phyloP scores from a whole-genome alignment of 2,797 vertebrate species.

The Gambusia yucatana region DNA sequence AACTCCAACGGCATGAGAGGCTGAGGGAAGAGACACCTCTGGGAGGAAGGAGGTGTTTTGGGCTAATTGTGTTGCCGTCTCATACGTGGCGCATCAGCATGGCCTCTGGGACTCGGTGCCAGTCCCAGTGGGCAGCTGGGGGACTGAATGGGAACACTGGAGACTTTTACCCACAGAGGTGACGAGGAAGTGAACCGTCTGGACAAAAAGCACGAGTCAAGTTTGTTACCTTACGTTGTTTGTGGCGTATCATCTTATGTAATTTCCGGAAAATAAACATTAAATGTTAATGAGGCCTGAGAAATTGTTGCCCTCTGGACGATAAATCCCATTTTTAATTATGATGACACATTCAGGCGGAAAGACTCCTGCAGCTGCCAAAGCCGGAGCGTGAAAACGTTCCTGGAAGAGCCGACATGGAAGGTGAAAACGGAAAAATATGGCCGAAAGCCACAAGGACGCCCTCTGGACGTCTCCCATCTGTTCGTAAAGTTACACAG shows the following conservation, averaged over 20 bases:
- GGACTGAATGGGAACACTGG: constrained; percentile 41
- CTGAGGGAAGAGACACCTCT: constrained; percentile 1
- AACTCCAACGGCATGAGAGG: constrained; percentile 56
- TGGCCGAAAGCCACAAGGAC: background rate
- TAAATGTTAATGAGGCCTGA: constrained; percentile 58
- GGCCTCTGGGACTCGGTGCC: constrained; percentile 37
- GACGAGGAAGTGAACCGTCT: background rate
- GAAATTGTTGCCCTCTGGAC: constrained; percentile 54
- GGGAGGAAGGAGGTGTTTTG: constrained; percentile 34
- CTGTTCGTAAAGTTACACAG: background rate
- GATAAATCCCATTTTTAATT: constrained; percentile 71
- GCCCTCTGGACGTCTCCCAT: background rate
- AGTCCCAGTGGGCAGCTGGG: constrained; percentile 55
- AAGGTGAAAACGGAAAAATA: constrained; percentile 39
- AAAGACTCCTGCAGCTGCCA: constrained; percentile 33
- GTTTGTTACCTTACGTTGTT: constrained; percentile 23
- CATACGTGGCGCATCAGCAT: constrained; percentile 51
- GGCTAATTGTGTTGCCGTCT: constrained; percentile 60
- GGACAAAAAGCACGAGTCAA: background rate
- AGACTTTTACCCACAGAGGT: constrained; percentile 17
- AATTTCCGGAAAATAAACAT: constrained; percentile 50
- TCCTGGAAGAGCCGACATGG: constrained; percentile 23
- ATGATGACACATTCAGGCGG: constrained; percentile 54
- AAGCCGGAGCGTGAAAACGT: constrained; percentile 39
- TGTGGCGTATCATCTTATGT: constrained; percentile 46